These are phyloP conservation scores for Mesorhabditis spiculigera DNA, from an alignment of 2,888 invertebrate species.

Conservation along the genomic window DNA sequence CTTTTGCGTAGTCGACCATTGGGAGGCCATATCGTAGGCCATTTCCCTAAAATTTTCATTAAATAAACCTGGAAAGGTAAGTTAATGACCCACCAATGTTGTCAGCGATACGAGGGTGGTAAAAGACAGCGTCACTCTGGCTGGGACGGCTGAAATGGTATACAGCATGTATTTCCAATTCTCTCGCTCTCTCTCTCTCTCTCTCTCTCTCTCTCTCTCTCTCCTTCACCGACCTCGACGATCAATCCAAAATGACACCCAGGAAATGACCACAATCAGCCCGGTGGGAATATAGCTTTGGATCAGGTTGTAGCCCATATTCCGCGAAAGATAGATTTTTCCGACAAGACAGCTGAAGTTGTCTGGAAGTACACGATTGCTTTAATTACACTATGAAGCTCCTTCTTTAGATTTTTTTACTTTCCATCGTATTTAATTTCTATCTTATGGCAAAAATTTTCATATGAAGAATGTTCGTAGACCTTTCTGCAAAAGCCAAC, in stretches of 20 bases:
- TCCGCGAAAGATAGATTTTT: conserved; percentile 30
- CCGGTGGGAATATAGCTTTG: conserved; percentile 24
- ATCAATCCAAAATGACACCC: conserved; percentile 47
- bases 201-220: too few species aligned
- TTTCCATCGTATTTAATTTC: neutral
- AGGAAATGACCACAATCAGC: conserved; percentile 42
- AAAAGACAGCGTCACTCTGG: conserved; percentile 42
- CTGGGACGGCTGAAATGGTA: conserved; percentile 35
- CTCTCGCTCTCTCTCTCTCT: too few species aligned
- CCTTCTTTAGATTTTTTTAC: neutral
- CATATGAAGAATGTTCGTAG: too few species aligned
- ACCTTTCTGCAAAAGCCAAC: neutral
- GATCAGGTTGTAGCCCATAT: conserved; percentile 43
- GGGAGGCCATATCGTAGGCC: conserved; percentile 37
- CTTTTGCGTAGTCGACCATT: conserved; percentile 31
- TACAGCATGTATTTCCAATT: neutral
- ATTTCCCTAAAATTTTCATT: conserved; percentile 20
- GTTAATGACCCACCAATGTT: conserved; percentile 24
- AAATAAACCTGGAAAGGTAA: neutral
- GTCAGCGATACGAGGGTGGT: conserved; percentile 43
- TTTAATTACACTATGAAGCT: neutral
- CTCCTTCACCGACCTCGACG: conserved; percentile 9
- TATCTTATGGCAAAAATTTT: too few species aligned
- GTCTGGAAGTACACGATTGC: conserved; percentile 16
- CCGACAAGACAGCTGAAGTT: conserved; percentile 39